Percentiles rank a stretch among this genome's conserved stretches.
Evolutionary conservation across 2,888 invertebrate genomes (phyloP).

Genomic region (Acronicta alni): DNA sequence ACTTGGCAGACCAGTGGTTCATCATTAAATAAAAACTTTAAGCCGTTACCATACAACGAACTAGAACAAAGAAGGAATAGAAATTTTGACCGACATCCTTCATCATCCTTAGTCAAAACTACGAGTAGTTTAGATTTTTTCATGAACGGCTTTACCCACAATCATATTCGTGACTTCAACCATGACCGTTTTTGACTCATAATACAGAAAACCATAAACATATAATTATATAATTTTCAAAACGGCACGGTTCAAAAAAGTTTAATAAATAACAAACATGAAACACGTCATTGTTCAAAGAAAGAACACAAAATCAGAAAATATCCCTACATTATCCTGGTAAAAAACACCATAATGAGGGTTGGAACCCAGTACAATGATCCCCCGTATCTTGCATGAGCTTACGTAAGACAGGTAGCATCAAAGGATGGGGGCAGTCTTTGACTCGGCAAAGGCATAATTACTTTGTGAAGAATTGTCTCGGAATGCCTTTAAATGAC

Average conservation of each 20-base stretch:
- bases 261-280: neutral
- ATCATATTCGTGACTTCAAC: too few relatives aligned
- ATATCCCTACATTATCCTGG: neutral
- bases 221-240: neutral
- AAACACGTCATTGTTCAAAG: neutral
- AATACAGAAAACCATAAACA: too few relatives aligned
- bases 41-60: too few relatives aligned
- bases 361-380: slow-evolving; percentile 16
- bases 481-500: slow-evolving; percentile 36
- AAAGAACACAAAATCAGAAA: slow-evolving; percentile 4
- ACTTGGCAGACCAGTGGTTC: too few relatives aligned
- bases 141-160: too few relatives aligned
- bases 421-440: slow-evolving; percentile 51
- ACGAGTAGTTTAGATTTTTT: too few relatives aligned
- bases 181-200: too few relatives aligned
- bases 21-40: too few relatives aligned
- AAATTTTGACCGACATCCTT: too few relatives aligned
- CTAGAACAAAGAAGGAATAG: too few relatives aligned
- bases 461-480: slow-evolving; percentile 57
- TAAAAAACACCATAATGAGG: slow-evolving; percentile 41
- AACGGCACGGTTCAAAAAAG: neutral
- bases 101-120: too few relatives aligned
- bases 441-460: slow-evolving; percentile 54
- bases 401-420: slow-evolving; percentile 43
- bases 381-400: slow-evolving; percentile 32